These are phyloP conservation scores for Eudasyphora cyanicolor DNA, from an alignment of 2,888 invertebrate genomes.

Conservation along the genomic window DNA sequence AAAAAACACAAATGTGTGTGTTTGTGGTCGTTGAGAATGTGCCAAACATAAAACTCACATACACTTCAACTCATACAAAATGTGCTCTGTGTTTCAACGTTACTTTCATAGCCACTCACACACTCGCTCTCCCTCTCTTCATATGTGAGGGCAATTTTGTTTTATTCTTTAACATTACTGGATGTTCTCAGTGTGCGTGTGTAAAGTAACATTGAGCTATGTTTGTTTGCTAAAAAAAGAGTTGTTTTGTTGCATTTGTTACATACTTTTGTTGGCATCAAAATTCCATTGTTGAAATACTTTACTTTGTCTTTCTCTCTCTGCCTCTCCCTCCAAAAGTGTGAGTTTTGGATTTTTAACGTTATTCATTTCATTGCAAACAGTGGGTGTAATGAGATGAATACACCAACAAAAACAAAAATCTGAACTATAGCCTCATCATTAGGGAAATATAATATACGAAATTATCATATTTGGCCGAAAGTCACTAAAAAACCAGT, in stretches of 20 bases:
- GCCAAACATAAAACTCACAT: not conserved
- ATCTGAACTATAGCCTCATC: too few species aligned
- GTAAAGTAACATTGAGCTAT: not conserved
- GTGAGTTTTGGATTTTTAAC: too few species aligned
- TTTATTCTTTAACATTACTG: not conserved
- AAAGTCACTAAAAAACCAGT: too few species aligned
- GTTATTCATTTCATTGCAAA: too few species aligned
- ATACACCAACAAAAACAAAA: too few species aligned
- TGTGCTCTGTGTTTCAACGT: too few species aligned
- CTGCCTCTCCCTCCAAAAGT: too few species aligned
- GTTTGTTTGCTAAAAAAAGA: not conserved
- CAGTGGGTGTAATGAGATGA: too few species aligned
- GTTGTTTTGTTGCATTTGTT: not conserved
- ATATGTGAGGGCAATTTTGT: not conserved
- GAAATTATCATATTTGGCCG: too few species aligned
- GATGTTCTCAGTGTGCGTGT: not conserved
- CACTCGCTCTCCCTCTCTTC: not conserved
- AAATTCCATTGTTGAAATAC: not conserved
- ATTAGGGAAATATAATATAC: too few species aligned
- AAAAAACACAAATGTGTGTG: slow-evolving; percentile 24
- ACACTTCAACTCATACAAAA: not conserved
- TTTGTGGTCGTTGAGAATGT: not conserved
- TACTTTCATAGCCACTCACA: not conserved
- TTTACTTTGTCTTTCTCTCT: not conserved
- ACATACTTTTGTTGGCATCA: slow-evolving; percentile 1